Conservation (phyloP, 2,113 vertebrate genomes). For the Macroglossus sobrinus region DNA sequence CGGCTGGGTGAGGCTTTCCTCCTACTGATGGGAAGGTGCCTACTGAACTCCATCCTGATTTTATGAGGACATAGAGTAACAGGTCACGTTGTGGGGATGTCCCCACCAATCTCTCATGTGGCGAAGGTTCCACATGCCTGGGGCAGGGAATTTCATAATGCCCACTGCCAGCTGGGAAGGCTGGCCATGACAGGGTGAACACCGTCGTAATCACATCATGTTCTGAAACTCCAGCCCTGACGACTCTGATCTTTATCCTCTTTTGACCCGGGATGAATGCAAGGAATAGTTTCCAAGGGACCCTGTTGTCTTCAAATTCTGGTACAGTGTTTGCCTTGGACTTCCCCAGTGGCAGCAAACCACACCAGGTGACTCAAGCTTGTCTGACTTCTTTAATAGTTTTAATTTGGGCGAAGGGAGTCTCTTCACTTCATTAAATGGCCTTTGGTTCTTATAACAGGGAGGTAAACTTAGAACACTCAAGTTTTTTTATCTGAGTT, state of each 20-base stretch:
- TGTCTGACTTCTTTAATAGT: not conserved
- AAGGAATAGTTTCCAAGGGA: conserved; percentile 60
- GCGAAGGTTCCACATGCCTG: conserved; percentile 33
- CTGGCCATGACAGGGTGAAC: conserved; percentile 12
- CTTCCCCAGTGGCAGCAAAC: not conserved
- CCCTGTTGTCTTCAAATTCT: conserved; percentile 48
- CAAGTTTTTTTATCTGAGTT: not conserved
- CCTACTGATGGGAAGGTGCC: not conserved
- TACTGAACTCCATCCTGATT: not conserved
- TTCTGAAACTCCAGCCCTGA: conserved; percentile 74
- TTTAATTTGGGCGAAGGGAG: not conserved
- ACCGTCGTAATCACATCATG: conserved; percentile 71
- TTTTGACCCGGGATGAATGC: conserved; percentile 68
- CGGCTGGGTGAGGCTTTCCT: not conserved
- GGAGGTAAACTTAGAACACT: not conserved
- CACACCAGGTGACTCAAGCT: not conserved
- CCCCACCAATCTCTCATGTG: conserved; percentile 56
- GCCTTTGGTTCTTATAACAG: not conserved
- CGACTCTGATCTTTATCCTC: conserved; percentile 67
- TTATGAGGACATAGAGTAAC: conserved; percentile 65
- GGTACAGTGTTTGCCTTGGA: conserved; percentile 49
- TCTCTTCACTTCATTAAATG: not conserved
- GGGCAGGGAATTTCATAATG: conserved; percentile 59
- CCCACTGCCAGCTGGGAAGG: conserved; percentile 54
- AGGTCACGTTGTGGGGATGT: conserved; percentile 61